Base-by-base conservation (phyloP, 2,113 vertebrate species). In the Crotalus viridis region DNA sequence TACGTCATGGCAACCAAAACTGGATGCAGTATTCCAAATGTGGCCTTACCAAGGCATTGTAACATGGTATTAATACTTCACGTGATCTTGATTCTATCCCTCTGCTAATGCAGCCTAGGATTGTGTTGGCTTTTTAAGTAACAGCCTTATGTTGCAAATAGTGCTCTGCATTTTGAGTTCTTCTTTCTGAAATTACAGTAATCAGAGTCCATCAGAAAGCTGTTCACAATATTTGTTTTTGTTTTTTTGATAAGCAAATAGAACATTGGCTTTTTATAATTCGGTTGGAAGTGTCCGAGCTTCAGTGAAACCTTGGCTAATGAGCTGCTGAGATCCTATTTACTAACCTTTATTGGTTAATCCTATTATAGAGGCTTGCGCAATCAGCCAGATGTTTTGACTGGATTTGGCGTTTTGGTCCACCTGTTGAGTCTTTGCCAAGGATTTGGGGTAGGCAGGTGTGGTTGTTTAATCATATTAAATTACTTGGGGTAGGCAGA, bases 221-320 rank as follows among this genome's bases (percentile, higher is more conserved):
- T 86, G 15, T 85, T 95, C 55, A 87, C 52, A 88, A 51, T 94
- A 94, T 96, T 96, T 96, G 95, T 95, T 95, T 97, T 96, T 97
- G n/a, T 96, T 97, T 97, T 96, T 97, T 95, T 1, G 95, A 93
- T 96, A 94, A 95, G 92, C 59, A 92, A 95, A 94, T 95, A 95
- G 93, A 95, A 94, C 92, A 91, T 96, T 96, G 87, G 92, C 24
- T 90, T 48, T 1, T 91, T 89, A 94, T 94, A 87, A 93, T 85
- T 92, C 21, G 26, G 43, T 33, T 96, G 0, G 3, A 24, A 91
- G 96, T 85, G 94, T 92, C 90, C 94, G 94, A 92, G 86, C 85
- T 96, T 94, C 94, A 97, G 95, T 94, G 91, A 95, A 96, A 94
- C 86, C 94, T 95, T n/a, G 43, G 92, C 90, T 92, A 95, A 81